Evolutionary conservation across 2,113 vertebrate genomes (phyloP), one percentile per base, ranked within the genome.

Genomic region (Microcebus murinus): DNA sequence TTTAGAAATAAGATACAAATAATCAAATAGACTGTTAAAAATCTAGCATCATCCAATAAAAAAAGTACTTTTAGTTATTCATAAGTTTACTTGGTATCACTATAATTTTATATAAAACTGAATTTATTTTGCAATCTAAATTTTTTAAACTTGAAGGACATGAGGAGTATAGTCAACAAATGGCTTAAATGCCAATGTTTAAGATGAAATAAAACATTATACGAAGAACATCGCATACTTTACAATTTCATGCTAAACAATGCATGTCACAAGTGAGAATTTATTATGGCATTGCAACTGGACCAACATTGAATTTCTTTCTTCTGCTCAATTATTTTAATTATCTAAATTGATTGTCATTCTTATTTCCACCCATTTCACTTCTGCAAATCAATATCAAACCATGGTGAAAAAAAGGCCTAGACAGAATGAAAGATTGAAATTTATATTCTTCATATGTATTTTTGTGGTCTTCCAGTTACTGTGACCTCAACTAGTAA

Each of bases 321-420:
- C 70, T 92, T 87, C 57, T 88, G 57, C 1, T 96, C 87, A 88
- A 74, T 92, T 96, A 96, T 95, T 94, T 94, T 93, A 92, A 96
- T 97, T 96, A 94, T 67, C 76, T 95, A 59, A 80, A 82, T 83
- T 88, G 48, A 95, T 52, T 67, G 5, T 63, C 79, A 91, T 68
- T 92, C 18, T 95, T 96, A 91, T 92, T 80, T 36, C 65, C 17
- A 50, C 55, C 20, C 34, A 83, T 96, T 95, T 18, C 45, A 74
- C 13, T 95, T 96, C 31, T 90, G 42, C 25, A 91, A 93, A 97
- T 95, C 80, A 71, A 57, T 87, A 94, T 67, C 50, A 95, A 42
- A 92, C 45, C n/a, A 73, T 36, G 5, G 39, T 52, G 13, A 82
- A 94, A 87, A 57, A 94, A 94, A 74, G 34, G 5, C 48, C 23